phyloP scores from a whole-genome alignment of 1,140 invertebrate species.

The Nasonia longicornis region DNA sequence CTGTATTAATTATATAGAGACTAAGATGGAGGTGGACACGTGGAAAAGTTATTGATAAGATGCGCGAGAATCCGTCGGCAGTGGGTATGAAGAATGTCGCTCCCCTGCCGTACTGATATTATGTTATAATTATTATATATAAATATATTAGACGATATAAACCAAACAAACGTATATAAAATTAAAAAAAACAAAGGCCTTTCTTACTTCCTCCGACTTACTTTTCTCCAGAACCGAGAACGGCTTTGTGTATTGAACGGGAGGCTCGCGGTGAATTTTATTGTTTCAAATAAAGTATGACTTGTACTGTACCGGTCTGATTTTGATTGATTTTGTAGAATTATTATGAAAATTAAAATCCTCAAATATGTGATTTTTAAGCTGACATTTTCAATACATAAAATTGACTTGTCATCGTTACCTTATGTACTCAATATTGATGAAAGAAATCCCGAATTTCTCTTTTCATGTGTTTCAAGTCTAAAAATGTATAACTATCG shows the following conservation, averaged over 20 bases:
- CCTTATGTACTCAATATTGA: not conserved
- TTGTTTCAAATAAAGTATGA: too few relatives aligned
- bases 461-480: not conserved
- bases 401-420: not conserved
- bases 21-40: not conserved
- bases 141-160: conserved; percentile 6
- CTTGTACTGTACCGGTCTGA: too few relatives aligned
- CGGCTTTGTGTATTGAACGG: not conserved
- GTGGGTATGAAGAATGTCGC: not conserved
- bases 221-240: not conserved
- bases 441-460: not conserved
- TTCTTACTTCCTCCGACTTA: conserved; percentile 28
- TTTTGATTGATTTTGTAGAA: too few relatives aligned
- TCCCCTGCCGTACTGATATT: not conserved
- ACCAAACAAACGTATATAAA: not conserved
- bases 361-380: too few relatives aligned
- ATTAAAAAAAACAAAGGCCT: conserved; percentile 16
- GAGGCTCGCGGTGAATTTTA: not conserved
- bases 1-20: conserved; percentile 24
- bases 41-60: not conserved
- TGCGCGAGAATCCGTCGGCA: not conserved
- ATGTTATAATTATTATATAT: not conserved
- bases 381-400: not conserved
- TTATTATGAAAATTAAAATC: too few relatives aligned
- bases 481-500: not conserved